Evolutionary conservation across 2,797 vertebrate species (phyloP), one percentile per base, ranked within the genome.

Genomic region (Menidia menidia): DNA sequence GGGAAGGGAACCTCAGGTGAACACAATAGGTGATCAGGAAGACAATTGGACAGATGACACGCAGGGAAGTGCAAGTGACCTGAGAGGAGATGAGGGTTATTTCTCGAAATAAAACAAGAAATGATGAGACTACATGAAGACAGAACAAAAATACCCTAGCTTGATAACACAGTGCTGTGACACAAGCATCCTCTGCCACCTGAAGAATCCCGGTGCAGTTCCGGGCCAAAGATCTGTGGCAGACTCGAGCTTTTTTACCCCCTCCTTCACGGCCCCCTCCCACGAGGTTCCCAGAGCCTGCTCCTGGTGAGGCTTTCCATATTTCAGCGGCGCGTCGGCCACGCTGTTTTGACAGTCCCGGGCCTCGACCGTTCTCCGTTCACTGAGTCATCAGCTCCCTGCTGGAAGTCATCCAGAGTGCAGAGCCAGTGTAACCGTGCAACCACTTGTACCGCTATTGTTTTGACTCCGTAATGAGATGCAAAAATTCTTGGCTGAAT

Each of bases 401-500:
- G 66, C 47, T 63, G 61, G 50, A 72, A 64, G 72, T 68, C 73
- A 67, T 47, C 16, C 31, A 13, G 30, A 68, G 61, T 68, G 47
- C 51, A 56, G 48, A 73, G 67, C 47, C 68, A 55, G 53, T 54
- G 53, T 19, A 77, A 56, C 41, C 3, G 16, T 41, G n/a, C 18
- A 66, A 57, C 65, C 33, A 33, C 63, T 41, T 42, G 33, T 41
- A 39, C 50, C 66, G 43, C 56, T 59, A 33, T 68, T 66, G 64
- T 68, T 84, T 77, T 62, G 65, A 68, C 31, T 41, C 58, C 3
- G 52, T 50, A 81, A 81, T 72, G 54, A 80, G 65, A 68, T 13
- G 53, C 55, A 57, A 42, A 25, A 44, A 65, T 60, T 68, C 48
- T 73, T 76, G 61, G 56, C 71, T 77, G 43, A 67, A 82, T 81